phyloP scores from a whole-genome alignment of 2,113 vertebrate species.

The Scolopax mira region DNA sequence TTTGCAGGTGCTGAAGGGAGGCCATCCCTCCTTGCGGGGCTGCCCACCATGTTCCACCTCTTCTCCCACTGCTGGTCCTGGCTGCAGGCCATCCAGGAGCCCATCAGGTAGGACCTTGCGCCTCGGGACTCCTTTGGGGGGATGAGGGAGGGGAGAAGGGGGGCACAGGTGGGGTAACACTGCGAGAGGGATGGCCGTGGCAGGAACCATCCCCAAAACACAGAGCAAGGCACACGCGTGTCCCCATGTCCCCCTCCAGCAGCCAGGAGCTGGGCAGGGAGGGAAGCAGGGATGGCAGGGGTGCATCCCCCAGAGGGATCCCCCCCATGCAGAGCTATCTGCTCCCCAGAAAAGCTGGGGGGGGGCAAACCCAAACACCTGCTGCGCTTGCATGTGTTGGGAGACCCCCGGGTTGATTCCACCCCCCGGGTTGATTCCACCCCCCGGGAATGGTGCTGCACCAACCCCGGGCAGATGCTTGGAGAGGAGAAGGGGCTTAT shows the following conservation, averaged over 20 bases:
- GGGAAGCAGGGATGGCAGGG: not conserved
- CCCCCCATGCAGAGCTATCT: not conserved
- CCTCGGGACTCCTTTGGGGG: fast-evolving
- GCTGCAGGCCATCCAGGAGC: constrained; percentile 85
- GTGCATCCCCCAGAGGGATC: fast-evolving
- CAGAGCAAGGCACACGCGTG: fast-evolving
- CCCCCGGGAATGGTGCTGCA: not conserved
- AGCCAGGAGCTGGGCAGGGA: not conserved
- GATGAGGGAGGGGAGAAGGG: not conserved
- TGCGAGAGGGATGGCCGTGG: fast-evolving
- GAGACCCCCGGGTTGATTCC: not conserved
- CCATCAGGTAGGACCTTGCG: constrained; percentile 74
- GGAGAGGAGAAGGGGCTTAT: fast-evolving
- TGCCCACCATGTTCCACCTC: constrained; percentile 84
- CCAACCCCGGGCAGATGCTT: not conserved
- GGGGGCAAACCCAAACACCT: not conserved
- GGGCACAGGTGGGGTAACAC: fast-evolving
- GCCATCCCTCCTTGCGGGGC: constrained; percentile 1
- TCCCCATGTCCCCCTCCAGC: fast-evolving
- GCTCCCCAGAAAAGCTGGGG: not conserved
- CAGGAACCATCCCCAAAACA: fast-evolving
- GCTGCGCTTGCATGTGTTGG: fast-evolving
- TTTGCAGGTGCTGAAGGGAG: constrained; percentile 51
- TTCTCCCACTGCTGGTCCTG: constrained; percentile 87
- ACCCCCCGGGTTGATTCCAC: no score